These are phyloP conservation scores for Odontomachus brunneus DNA, from an alignment of 1,140 invertebrate species.

Conservation along the genomic window DNA sequence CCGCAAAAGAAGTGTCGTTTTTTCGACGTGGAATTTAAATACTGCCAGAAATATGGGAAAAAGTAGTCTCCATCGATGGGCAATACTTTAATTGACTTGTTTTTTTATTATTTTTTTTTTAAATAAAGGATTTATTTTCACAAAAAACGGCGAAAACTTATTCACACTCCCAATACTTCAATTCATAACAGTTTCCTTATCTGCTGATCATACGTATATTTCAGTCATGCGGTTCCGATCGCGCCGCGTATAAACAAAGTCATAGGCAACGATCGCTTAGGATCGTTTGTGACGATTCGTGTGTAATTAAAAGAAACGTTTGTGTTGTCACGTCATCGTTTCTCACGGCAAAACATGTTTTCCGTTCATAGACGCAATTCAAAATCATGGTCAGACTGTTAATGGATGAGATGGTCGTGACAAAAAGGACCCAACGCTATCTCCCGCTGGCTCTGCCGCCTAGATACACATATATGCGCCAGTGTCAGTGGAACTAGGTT, in stretches of 20 bases:
- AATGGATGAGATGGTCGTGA: not conserved
- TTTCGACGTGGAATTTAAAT: no score
- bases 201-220: not conserved
- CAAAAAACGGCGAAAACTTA: no score
- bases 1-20: no score
- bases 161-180: no score
- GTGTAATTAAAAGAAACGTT: no score
- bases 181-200: not conserved
- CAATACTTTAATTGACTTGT: no score
- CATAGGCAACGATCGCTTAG: not conserved
- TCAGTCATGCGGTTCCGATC: conserved; percentile 19
- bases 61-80: no score
- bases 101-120: no score
- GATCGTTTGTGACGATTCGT: no score
- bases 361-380: not conserved
- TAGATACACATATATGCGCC: conserved; percentile 22
- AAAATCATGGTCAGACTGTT: conserved; percentile 33
- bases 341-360: conserved; percentile 34
- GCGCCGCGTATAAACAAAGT: not conserved
- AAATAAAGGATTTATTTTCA: no score
- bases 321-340: no score
- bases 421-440: conserved; percentile 10
- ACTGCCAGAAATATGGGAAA: no score
- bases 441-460: conserved; percentile 11
- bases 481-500: conserved; percentile 52